Evolutionary conservation across 2,888 invertebrate species (phyloP), one percentile per base, ranked within the genome.

Genomic region (Beris morrisii): DNA sequence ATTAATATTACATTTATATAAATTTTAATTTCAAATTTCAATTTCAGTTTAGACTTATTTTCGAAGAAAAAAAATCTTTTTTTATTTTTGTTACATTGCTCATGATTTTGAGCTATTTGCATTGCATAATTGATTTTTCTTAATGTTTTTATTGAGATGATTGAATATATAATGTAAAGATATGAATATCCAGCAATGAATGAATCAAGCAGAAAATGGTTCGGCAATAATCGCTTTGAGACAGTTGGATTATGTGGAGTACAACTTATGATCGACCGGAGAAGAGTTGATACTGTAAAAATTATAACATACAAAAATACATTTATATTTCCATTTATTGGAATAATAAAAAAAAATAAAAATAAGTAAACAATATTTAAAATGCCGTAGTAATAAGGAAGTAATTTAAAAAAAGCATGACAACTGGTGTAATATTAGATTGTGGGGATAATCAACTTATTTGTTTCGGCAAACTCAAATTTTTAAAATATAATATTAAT

Each of bases 211-310:
- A 65, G 32, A 61, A 52, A 61, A 12, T 50, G 31, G 50, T 43
- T 55, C 45, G 53, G 54, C 45, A 44, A 11, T 31, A 59, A 48
- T 45, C 54, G 22, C 61, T 50, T 38, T 58, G 31, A 30, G 31
- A 59, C 58, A 48, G 30, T 46, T 68, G 66, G 63, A 59, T 57
- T 63, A 54, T 64, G 64, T 65, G 50, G 68, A 57, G 15, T 50
- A 61, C 64, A 69, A 48, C 75, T 84, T 86, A 86, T 77, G 84
- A 83, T 83, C 85, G 84, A 82, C 86, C 85, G 82, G 85, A 84
- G 84, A 86, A 85, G 83, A 86, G 85, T 83, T 86, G 86, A 81
- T 84, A 84, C 86, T 86, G 86, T 79, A 86, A 86, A 82, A 74
- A 70, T 67, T 70, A 57, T 65, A 70, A 69, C 59, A 71, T 70